Evolutionary conservation across 1,140 invertebrate genomes (phyloP).

Genomic region (Aphaenogaster floridana): DNA sequence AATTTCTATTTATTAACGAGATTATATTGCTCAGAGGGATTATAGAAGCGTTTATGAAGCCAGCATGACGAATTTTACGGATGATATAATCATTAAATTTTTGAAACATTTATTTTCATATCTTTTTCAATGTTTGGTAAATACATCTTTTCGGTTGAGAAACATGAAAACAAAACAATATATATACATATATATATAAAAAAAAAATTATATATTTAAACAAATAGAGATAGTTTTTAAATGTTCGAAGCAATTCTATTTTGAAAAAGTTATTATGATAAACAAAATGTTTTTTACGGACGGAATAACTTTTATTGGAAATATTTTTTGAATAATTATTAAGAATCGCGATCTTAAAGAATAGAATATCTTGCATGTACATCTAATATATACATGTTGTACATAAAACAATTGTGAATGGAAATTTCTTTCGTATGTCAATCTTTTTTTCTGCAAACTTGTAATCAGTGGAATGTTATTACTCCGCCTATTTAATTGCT

Average conservation of each 20-base stretch:
- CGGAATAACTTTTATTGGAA: no score
- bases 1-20: background rate
- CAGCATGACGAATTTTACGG: background rate
- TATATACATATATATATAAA: no score
- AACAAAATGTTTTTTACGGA: no score
- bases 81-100: background rate
- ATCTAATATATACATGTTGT: background rate
- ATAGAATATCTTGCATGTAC: background rate
- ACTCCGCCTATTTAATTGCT: slow-evolving; percentile 19
- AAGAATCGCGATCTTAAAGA: background rate
- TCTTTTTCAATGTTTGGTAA: background rate
- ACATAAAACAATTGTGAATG: background rate
- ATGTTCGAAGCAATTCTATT: background rate
- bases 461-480: background rate
- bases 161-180: no score
- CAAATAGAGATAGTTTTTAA: background rate
- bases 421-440: background rate
- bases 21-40: background rate
- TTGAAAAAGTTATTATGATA: background rate
- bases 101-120: background rate
- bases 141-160: no score
- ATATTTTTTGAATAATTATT: background rate
- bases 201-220: background rate
- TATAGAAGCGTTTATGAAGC: background rate
- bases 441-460: background rate